Evolutionary conservation across 2,113 vertebrate genomes (phyloP).

Genomic region (Carassius gibelio): DNA sequence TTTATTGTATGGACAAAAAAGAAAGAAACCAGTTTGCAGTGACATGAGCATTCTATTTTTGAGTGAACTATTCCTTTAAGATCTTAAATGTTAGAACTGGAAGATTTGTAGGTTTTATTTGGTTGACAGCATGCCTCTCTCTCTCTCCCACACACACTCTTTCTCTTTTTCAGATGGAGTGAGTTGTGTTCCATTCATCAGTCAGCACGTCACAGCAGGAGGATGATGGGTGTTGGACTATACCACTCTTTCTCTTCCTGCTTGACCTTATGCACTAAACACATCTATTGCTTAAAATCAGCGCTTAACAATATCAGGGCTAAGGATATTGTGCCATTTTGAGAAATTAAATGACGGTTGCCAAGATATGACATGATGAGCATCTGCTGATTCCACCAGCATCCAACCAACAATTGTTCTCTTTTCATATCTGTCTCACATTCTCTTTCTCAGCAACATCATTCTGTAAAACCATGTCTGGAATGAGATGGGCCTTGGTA

Average conservation of each 20-base stretch:
- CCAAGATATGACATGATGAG: conserved; percentile 32
- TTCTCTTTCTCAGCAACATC: conserved; percentile 6
- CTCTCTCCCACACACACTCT: neutral
- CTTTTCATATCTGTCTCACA: neutral
- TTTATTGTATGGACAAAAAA: neutral
- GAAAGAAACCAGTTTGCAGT: too few relatives aligned
- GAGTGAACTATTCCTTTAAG: neutral
- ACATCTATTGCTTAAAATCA: conserved; percentile 35
- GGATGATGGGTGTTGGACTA: neutral
- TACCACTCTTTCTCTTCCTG: neutral
- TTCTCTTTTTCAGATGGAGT: conserved; percentile 17
- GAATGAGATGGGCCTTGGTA: neutral
- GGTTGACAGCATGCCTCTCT: neutral
- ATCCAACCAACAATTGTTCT: conserved; percentile 16
- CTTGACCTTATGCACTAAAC: conserved; percentile 30
- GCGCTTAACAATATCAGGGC: neutral
- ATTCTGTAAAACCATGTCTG: neutral
- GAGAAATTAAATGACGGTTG: conserved; percentile 26
- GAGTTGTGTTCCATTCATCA: conserved; percentile 13
- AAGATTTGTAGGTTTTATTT: neutral
- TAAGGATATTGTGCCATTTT: conserved; percentile 19
- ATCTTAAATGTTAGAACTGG: neutral
- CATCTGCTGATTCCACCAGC: conserved; percentile 27
- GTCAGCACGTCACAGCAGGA: conserved; percentile 1
- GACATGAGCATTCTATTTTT: neutral